phyloP scores from a whole-genome alignment of 2,888 invertebrate genomes.

The Ashinkailepas kermadecensis region DNA sequence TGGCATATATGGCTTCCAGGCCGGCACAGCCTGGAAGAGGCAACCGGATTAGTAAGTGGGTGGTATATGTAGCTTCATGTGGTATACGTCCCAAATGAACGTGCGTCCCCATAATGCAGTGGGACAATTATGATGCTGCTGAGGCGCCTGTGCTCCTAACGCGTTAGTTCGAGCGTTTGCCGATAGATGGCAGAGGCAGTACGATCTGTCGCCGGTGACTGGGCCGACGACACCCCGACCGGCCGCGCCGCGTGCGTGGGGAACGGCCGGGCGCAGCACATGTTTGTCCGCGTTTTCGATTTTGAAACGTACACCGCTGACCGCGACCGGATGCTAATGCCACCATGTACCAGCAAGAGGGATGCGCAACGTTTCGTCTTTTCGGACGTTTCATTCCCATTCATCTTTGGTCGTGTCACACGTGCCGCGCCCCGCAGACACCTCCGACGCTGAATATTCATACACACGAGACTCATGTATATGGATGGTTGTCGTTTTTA shows the following conservation, averaged over 20 bases:
- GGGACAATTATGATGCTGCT: too few relatives aligned
- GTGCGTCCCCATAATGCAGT: too few relatives aligned
- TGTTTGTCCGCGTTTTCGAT: not conserved
- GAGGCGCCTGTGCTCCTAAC: not conserved
- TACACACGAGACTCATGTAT: not conserved
- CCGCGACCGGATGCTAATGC: not conserved
- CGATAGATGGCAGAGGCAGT: constrained; percentile 10
- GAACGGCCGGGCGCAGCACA: not conserved
- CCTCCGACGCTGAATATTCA: constrained; percentile 13
- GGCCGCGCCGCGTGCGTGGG: not conserved
- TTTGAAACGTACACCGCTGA: not conserved
- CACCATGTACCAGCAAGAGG: not conserved
- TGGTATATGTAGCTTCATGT: too few relatives aligned
- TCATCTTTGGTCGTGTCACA: not conserved
- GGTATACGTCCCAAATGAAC: too few relatives aligned
- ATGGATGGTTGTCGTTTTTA: constrained; percentile 17
- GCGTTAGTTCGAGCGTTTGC: not conserved
- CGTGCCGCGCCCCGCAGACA: not conserved
- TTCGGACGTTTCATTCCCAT: not conserved
- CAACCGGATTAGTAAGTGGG: too few relatives aligned
- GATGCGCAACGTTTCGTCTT: not conserved
- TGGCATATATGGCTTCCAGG: too few relatives aligned
- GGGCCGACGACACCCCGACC: not conserved
- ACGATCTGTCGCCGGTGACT: not conserved
- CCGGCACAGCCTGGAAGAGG: too few relatives aligned